Base-by-base conservation (phyloP, 2,113 vertebrate genomes). In the Barnardius zonarius region DNA sequence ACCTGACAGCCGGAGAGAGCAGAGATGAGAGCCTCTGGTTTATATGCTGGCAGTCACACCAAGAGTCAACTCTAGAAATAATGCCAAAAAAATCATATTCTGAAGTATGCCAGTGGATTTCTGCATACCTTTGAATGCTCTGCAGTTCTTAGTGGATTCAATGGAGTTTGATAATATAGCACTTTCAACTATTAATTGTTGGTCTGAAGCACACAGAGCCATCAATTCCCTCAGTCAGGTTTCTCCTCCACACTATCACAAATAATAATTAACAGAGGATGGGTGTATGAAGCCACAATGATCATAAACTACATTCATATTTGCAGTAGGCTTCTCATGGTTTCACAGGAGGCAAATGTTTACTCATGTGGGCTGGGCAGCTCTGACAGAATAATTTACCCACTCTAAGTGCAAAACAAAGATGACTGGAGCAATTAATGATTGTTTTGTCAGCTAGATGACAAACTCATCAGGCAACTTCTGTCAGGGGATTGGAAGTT, bases 371-470 rank as follows among this genome's bases (percentile, higher is more conserved):
- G 76, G 35, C 52, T 1, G 4, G 73, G 73, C 73, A 88, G 61
- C 51, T 78, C 76, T 90, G 90, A 92, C 80, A 92, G 49, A 51
- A 35, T 51, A 81, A 84, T 44, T 79, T 69, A 77, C 46, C 20
- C 61, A 75, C 43, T 74, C 39, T 49, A 52, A 64, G 62, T 24
- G 51, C 61, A 86, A 95, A 90, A 78, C 69, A 94, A 92, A 96
- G 83, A 28, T 44, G 84, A 44, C 31, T 24, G 33, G 35, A 90
- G 48, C 57, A 83, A 72, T 62, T 86, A 90, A 89, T 73, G n/a
- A 92, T 19, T 91, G 24, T 92, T 96, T 95, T 92, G 77, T 84
- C 86, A 62, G 55, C 1, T 6, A 81, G n/a, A 23, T 92, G 86
- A 95, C 86, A 95, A 86, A 84, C 19, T 73, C 57, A 87, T 82